A percentile compares a stretch with the other conserved stretches of the same genome.
phyloP scores from a whole-genome alignment of 2,888 invertebrate species.

The Elegia similella region DNA sequence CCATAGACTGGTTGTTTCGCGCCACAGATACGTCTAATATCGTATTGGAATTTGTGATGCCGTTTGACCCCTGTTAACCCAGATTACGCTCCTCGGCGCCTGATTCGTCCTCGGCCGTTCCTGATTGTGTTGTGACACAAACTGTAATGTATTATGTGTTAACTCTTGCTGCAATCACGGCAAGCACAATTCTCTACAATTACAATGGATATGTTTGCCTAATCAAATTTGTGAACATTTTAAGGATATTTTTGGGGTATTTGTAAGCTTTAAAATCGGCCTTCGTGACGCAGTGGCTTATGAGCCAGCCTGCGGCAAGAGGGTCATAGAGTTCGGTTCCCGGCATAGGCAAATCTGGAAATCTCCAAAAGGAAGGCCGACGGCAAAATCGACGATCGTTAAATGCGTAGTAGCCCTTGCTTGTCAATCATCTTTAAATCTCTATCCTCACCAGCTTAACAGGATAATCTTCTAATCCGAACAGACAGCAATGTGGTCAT shows the following conservation, averaged over 20 bases:
- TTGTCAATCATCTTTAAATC: not conserved
- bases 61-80: constrained; percentile 89
- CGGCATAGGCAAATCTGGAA: too few species aligned
- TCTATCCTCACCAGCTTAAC: not conserved
- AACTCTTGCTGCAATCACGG: constrained; percentile 81
- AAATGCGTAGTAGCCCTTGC: too few species aligned
- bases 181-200: constrained; percentile 61
- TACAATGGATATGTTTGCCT: constrained; percentile 73
- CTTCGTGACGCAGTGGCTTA: too few species aligned
- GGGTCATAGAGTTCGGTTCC: too few species aligned
- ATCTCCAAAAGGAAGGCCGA: too few species aligned
- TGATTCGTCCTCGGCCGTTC: constrained; percentile 78
- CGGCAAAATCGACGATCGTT: too few species aligned
- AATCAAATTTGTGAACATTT: constrained; percentile 59
- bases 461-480: not conserved
- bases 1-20: constrained; percentile 74
- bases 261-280: not conserved
- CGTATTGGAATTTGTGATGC: constrained; percentile 86
- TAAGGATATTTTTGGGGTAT: not conserved
- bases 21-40: constrained; percentile 82
- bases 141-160: constrained; percentile 82
- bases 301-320: too few species aligned
- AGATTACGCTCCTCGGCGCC: constrained; percentile 84
- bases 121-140: constrained; percentile 82
- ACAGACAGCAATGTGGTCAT: not conserved